Percentiles rank a stretch among this genome's conserved stretches.
These are phyloP conservation scores for Myathropa florea DNA, from an alignment of 2,888 invertebrate genomes.

Conservation along the genomic window DNA sequence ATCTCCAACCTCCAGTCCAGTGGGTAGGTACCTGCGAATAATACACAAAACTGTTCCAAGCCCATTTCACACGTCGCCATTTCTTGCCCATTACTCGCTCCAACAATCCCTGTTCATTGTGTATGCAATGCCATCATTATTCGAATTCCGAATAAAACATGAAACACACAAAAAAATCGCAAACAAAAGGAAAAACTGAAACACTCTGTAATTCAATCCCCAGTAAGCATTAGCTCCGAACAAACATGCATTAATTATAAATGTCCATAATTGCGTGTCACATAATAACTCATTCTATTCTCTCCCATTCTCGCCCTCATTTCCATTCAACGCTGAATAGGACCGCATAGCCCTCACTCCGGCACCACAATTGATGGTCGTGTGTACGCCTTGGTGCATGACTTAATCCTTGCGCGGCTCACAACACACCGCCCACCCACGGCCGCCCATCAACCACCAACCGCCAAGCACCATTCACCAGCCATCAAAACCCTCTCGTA, in stretches of 20 bases:
- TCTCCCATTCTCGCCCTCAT: not conserved
- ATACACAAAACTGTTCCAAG: not conserved
- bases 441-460: not conserved
- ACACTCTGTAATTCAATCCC: conserved; percentile 21
- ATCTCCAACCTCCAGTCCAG: not conserved
- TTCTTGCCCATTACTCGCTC: not conserved
- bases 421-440: not conserved
- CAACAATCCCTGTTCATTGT: conserved; percentile 18
- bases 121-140: conserved; percentile 21
- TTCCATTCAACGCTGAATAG: conserved; percentile 10
- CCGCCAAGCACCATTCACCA: not conserved
- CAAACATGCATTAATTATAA: conserved; percentile 41
- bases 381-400: conserved; percentile 25
- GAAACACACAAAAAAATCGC: not conserved
- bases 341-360: not conserved
- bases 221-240: conserved; percentile 10
- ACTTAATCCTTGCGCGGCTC: conserved; percentile 33
- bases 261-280: conserved; percentile 42
- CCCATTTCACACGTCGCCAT: not conserved
- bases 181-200: not conserved
- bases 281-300: conserved; percentile 53
- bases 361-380: conserved; percentile 30
- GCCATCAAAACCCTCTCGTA: conserved; percentile 6
- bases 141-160: not conserved
- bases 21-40: not conserved